These are phyloP conservation scores for Zelleria hepariella DNA, from an alignment of 2,888 invertebrate species.

Conservation along the genomic window DNA sequence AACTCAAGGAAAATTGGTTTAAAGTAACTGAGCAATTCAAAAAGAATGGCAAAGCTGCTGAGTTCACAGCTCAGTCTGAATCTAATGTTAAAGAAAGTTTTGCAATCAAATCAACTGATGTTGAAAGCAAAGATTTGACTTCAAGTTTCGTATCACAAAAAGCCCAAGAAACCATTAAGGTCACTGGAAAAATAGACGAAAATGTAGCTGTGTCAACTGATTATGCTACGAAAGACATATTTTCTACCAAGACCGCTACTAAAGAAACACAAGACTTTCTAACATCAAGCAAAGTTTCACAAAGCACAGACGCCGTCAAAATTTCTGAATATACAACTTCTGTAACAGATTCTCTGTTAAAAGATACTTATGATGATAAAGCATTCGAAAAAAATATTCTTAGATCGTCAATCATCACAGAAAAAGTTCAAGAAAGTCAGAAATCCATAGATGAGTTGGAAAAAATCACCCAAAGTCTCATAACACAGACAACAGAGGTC, in stretches of 20 bases:
- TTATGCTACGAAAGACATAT: neutral
- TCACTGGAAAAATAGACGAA: neutral
- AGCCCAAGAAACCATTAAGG: neutral
- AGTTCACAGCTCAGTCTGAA: neutral
- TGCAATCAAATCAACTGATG: neutral
- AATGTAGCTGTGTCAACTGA: neutral
- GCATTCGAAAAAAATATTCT: neutral
- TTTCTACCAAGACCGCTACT: neutral
- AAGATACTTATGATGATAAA: neutral
- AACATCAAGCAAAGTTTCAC: neutral
- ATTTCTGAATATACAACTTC: neutral
- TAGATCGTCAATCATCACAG: neutral
- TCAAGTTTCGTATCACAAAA: neutral
- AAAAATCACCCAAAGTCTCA: neutral
- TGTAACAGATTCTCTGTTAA: neutral
- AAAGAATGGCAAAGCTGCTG: neutral
- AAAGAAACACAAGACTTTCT: neutral
- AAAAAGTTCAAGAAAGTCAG: neutral
- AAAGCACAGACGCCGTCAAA: neutral
- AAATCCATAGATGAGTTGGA: neutral
- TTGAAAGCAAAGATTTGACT: neutral
- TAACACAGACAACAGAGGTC: neutral
- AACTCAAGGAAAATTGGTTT: slow-evolving; percentile 17
- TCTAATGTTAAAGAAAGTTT: neutral
- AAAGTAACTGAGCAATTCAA: slow-evolving; percentile 18